Conservation (phyloP, 2,797 vertebrate genomes). For the Sebastes umbrosus region DNA sequence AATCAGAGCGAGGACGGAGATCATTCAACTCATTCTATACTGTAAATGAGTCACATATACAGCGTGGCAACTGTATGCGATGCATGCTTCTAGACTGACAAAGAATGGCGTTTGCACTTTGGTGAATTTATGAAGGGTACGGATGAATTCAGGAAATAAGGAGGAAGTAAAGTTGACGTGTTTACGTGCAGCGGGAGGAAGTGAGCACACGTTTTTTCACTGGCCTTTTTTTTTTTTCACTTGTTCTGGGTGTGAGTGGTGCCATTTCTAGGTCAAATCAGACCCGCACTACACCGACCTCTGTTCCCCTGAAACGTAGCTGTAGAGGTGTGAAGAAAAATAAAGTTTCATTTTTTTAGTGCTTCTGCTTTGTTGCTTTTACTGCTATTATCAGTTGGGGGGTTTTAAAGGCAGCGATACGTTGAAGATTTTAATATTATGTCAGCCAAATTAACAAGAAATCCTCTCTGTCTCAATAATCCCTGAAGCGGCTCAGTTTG, state of each 20-base stretch:
- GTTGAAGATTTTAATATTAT: conserved; percentile 42
- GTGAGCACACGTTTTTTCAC: conserved; percentile 44
- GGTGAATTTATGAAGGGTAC: conserved; percentile 48
- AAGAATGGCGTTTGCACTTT: conserved; percentile 64
- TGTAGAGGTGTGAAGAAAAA: conserved; percentile 27
- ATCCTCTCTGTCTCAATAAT: conserved; percentile 12
- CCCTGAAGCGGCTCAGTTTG: conserved; percentile 35
- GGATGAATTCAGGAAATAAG: conserved; percentile 53
- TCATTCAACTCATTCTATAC: conserved; percentile 16
- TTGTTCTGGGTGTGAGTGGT: conserved; percentile 37
- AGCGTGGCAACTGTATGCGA: conserved; percentile 58
- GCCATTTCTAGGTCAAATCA: conserved; percentile 49
- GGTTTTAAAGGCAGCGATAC: conserved; percentile 20
- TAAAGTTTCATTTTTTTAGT: conserved; percentile 39
- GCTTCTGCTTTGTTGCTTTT: conserved; percentile 58
- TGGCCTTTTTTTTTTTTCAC: conserved; percentile 38
- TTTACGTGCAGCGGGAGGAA: conserved; percentile 49
- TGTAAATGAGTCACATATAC: conserved; percentile 40
- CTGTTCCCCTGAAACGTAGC: conserved; percentile 33
- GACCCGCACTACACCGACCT: conserved; percentile 31
- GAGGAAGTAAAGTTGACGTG: conserved; percentile 46
- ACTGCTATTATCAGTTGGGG: conserved; percentile 19
- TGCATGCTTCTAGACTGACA: conserved; percentile 57
- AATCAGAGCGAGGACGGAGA: conserved; percentile 10
- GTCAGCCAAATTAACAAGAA: conserved; percentile 15